Conservation (phyloP, 1,140 invertebrate genomes). For the Drosophila mayri region DNA sequence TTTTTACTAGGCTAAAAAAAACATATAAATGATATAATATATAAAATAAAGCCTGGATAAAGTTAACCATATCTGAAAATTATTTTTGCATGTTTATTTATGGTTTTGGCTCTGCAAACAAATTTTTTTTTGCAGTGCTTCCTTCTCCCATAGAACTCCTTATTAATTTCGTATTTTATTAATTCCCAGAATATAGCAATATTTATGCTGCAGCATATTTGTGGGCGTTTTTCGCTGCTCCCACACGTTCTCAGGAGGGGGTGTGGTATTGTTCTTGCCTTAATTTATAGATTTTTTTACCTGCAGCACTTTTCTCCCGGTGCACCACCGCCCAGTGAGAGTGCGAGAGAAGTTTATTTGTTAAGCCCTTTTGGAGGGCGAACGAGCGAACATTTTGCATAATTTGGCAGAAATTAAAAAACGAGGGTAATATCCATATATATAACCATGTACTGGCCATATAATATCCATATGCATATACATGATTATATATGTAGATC, state of each 20-base stretch:
- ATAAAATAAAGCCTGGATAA: too few species aligned
- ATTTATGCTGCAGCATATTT: slow-evolving; percentile 53
- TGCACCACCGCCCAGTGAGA: slow-evolving; percentile 30
- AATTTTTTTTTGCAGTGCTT: slow-evolving; percentile 1
- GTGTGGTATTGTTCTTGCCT: slow-evolving; percentile 7
- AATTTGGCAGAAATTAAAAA: slow-evolving; percentile 81
- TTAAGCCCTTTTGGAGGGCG: slow-evolving; percentile 37
- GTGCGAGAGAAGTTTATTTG: slow-evolving; percentile 9
- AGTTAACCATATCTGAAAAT: too few species aligned
- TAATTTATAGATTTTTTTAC: slow-evolving; percentile 8
- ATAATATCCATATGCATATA: slow-evolving; percentile 46
- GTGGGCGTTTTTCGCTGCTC: slow-evolving; percentile 18
- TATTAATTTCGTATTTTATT: slow-evolving; percentile 32
- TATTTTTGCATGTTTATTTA: too few species aligned
- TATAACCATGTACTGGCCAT: slow-evolving; percentile 36
- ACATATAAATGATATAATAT: too few species aligned
- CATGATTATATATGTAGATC: slow-evolving; percentile 45
- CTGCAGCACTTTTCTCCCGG: slow-evolving; percentile 32
- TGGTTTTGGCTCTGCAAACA: background rate
- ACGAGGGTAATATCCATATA: slow-evolving; percentile 76
- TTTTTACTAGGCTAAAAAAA: too few species aligned
- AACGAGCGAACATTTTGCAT: slow-evolving; percentile 61
- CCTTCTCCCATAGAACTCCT: background rate
- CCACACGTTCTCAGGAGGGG: slow-evolving; percentile 17
- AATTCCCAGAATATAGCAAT: slow-evolving; percentile 55